phyloP scores from a whole-genome alignment of 2,113 vertebrate species.

The Halichoeres trimaculatus region DNA sequence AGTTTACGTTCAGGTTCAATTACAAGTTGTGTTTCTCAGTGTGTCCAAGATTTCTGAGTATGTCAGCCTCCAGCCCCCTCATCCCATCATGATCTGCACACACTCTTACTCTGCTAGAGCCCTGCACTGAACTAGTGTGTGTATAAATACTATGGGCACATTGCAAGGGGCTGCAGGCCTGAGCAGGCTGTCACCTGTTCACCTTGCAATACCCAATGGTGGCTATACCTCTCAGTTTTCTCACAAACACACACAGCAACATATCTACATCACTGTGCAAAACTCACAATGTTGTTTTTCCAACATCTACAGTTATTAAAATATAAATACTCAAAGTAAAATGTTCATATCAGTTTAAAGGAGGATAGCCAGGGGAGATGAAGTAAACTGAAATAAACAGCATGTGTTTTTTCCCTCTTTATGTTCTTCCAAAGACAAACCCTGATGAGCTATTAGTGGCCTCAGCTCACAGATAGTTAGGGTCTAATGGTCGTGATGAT shows the following conservation, averaged over 20 bases:
- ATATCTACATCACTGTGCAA: neutral
- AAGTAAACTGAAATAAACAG: neutral
- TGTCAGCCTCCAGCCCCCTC: constrained; percentile 23
- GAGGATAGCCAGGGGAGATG: neutral
- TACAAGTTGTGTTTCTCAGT: neutral
- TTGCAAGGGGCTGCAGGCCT: constrained; percentile 30
- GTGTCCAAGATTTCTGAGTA: constrained; percentile 19
- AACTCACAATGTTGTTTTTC: too few relatives aligned
- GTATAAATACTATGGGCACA: constrained; percentile 62
- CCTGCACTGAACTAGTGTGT: constrained; percentile 33
- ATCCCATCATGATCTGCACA: constrained; percentile 17
- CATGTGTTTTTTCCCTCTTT: neutral
- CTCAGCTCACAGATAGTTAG: constrained; percentile 23
- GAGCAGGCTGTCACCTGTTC: constrained; percentile 43
- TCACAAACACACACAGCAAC: neutral
- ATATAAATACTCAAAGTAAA: too few relatives aligned
- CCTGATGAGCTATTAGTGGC: neutral
- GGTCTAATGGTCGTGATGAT: constrained; percentile 67
- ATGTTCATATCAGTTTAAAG: too few relatives aligned
- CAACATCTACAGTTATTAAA: too few relatives aligned
- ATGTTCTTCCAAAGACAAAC: neutral
- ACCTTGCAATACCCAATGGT: constrained; percentile 19
- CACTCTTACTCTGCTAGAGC: constrained; percentile 18
- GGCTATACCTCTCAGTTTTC: neutral
- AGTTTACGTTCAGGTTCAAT: neutral